Conservation (phyloP, 2,797 vertebrate species). For the Poecilia gillii region DNA sequence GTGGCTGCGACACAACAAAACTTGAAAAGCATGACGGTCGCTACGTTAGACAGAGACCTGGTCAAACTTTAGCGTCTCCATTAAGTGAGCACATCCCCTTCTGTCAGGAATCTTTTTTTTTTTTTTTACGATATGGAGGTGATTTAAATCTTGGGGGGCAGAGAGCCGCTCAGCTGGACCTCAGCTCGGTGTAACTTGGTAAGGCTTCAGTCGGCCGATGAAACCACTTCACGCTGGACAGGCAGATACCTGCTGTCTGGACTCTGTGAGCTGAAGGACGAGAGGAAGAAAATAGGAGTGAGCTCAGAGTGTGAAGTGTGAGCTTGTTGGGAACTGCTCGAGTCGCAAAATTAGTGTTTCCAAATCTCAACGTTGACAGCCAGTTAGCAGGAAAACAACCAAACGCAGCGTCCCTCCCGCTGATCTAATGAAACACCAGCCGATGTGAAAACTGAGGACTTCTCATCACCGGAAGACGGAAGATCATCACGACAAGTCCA, state of each 20-base stretch:
- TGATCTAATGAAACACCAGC: neutral
- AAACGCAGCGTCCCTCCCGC: neutral
- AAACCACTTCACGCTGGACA: conserved; percentile 12
- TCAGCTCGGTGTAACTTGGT: neutral
- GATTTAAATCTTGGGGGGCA: neutral
- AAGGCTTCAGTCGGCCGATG: neutral
- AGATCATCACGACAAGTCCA: conserved; percentile 4
- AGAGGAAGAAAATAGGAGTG: neutral
- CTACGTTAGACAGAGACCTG: neutral
- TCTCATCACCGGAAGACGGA: neutral
- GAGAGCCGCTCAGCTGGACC: neutral
- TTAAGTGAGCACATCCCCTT: neutral
- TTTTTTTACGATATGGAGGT: neutral
- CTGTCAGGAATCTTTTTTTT: neutral
- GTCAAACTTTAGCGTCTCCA: neutral
- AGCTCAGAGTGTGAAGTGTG: neutral
- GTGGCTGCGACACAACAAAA: neutral
- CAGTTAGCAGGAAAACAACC: neutral
- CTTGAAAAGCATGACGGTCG: neutral
- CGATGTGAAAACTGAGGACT: neutral
- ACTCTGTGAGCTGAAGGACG: neutral
- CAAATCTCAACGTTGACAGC: neutral
- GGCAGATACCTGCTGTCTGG: conserved; percentile 4
- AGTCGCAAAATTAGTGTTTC: neutral
- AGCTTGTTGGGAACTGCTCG: neutral